Base-by-base conservation (phyloP, 2,797 vertebrate species). In the Scarus forsteni region DNA sequence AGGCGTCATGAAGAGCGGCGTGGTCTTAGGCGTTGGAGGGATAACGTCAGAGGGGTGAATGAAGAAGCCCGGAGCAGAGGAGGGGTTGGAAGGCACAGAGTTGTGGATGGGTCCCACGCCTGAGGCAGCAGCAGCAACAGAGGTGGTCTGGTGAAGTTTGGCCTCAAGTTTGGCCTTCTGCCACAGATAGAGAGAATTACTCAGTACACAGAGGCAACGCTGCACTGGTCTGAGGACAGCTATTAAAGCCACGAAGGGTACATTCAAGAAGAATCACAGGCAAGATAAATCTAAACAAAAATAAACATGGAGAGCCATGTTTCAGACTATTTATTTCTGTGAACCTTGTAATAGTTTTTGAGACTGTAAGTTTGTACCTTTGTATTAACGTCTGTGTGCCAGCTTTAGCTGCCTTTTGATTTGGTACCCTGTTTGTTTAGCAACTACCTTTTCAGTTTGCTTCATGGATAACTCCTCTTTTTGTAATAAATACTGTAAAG, bases 121-220 rank as follows among this genome's bases (percentile, higher is more conserved):
- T 8, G 97, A 95, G 66, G 95, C 94, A 0, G 96, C 95, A 34
- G 95, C 95, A 0, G 96, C 95, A 0, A 97, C 96, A 44, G 97
- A 97, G 65, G 98, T 98, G 61, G 98, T 99, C 95, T 99, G 98
- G 85, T 99, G 98, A 64, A 99, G 93, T 89, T 99, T 99, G 80
- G 98, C 98, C 92, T 99, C 98, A 86, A 99, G 95, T 83, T 99
- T 99, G 55, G 98, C 98, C 89, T 99, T 99, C 98, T 99, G 93
- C 78, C 1, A 7, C 59, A 77, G 36, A 80, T 10, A 76, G 8
- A 83, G 10, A 57, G 13, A 44, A 18, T 45, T 39, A 70, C 6
- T 27, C 7, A 65, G 15, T 45, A 69, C 43, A 35, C 0, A 53
- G 7, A 8, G 43, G 38, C 4, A 55, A 51, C 53, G 44, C 11